Conservation (phyloP, 2,888 invertebrate genomes). For the Chrysomela aeneicollis region DNA sequence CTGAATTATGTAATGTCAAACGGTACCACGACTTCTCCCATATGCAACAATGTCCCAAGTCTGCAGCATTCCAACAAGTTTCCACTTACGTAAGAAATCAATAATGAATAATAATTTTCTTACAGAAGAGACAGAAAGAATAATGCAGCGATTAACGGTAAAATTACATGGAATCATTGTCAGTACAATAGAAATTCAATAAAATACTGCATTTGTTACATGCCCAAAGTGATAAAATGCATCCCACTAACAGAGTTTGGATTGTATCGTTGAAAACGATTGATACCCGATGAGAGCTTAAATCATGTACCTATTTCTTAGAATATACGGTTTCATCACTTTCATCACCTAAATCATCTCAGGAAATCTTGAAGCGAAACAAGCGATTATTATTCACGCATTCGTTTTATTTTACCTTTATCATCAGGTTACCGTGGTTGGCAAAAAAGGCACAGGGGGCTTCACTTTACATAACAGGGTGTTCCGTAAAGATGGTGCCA, state of each 20-base stretch:
- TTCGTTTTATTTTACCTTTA: too few relatives aligned
- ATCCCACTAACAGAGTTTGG: neutral
- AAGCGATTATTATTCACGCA: too few relatives aligned
- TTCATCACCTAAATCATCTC: too few relatives aligned
- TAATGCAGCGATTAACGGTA: neutral
- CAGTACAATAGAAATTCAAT: neutral
- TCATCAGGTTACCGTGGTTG: too few relatives aligned
- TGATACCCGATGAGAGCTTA: too few relatives aligned
- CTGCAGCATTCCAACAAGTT: neutral
- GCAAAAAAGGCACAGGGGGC: too few relatives aligned
- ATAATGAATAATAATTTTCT: neutral
- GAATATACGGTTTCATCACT: too few relatives aligned
- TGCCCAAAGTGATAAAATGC: neutral
- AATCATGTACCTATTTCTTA: too few relatives aligned
- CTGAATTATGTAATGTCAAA: slow-evolving; percentile 28
- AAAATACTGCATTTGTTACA: neutral
- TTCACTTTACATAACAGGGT: too few relatives aligned
- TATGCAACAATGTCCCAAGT: neutral
- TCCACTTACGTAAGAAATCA: neutral
- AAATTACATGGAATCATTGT: neutral
- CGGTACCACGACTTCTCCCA: slow-evolving; percentile 3
- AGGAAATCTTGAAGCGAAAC: too few relatives aligned
- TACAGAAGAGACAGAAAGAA: neutral
- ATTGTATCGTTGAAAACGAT: too few relatives aligned
- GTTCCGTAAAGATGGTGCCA: too few relatives aligned